A percentile compares a stretch with the other conserved stretches of the same genome.
These are phyloP conservation scores for Drosophila gaucha DNA, from an alignment of 2,888 invertebrate species.

Conservation along the genomic window DNA sequence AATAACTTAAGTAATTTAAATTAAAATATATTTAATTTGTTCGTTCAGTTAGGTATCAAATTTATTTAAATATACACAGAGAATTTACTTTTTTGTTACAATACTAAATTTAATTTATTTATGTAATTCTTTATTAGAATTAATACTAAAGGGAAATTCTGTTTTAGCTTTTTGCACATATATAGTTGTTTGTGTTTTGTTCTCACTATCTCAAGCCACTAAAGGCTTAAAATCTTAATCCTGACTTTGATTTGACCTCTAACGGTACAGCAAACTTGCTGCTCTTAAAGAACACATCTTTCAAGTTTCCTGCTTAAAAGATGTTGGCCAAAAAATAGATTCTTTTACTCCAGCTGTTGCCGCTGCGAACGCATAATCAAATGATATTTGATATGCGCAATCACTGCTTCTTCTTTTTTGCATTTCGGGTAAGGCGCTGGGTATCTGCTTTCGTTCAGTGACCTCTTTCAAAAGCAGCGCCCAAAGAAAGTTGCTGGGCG, in stretches of 20 bases:
- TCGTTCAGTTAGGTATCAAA: no score
- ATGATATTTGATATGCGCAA: slow-evolving; percentile 45
- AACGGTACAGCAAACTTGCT: neutral
- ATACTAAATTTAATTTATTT: no score
- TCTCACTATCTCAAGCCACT: no score
- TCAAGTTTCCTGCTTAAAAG: neutral
- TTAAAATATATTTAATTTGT: no score
- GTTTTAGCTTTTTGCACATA: no score
- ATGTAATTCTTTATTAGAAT: no score
- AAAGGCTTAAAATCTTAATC: neutral
- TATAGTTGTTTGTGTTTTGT: no score
- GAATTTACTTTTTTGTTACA: no score
- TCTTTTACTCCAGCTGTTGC: slow-evolving; percentile 39
- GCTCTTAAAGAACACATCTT: neutral
- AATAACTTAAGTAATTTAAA: no score
- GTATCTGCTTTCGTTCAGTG: slow-evolving; percentile 64
- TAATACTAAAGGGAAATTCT: no score
- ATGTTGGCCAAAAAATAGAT: neutral
- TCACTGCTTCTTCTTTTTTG: slow-evolving; percentile 4
- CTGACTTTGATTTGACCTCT: slow-evolving; percentile 3
- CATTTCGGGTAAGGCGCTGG: slow-evolving; percentile 6
- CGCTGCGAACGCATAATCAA: slow-evolving; percentile 17
- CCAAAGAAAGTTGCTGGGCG: slow-evolving; percentile 60
- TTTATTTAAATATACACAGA: no score
- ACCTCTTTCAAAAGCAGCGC: slow-evolving; percentile 51